Evolutionary conservation across 2,888 invertebrate species (phyloP).

Genomic region (Oconnorella tubifera): DNA sequence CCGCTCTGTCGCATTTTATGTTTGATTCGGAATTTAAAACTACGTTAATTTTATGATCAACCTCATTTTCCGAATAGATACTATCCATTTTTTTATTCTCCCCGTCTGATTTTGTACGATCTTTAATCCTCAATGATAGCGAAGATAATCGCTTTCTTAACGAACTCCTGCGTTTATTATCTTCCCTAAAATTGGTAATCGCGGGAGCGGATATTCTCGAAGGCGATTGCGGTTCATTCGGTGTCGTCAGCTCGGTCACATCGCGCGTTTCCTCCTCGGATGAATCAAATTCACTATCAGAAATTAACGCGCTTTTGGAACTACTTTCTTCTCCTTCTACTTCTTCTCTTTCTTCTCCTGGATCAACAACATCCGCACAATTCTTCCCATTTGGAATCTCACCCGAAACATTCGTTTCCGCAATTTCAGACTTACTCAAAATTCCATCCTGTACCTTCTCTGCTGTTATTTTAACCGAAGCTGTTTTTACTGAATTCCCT

Average conservation of each 20-base stretch:
- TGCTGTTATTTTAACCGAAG: too few relatives aligned
- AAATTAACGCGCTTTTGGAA: conserved; percentile 3
- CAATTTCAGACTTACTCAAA: neutral
- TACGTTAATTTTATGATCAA: neutral
- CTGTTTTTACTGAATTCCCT: too few relatives aligned
- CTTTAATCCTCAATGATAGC: neutral
- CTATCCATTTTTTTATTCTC: neutral
- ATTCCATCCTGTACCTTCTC: too few relatives aligned
- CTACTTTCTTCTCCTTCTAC: conserved; percentile 1
- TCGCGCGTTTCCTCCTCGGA: neutral
- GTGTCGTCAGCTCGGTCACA: neutral
- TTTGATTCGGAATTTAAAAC: neutral
- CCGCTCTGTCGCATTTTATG: neutral
- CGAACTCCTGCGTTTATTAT: neutral
- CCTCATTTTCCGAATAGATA: neutral
- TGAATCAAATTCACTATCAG: conserved; percentile 7
- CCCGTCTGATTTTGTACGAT: neutral
- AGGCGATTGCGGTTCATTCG: neutral
- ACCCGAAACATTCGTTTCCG: neutral
- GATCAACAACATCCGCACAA: neutral
- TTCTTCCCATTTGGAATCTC: conserved; percentile 9
- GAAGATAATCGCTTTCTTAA: neutral
- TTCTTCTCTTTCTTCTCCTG: neutral
- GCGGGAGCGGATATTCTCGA: neutral
- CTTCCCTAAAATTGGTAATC: too few relatives aligned